Evolutionary conservation across 2,888 invertebrate genomes (phyloP).

Genomic region (Yponomeuta plumbellus): DNA sequence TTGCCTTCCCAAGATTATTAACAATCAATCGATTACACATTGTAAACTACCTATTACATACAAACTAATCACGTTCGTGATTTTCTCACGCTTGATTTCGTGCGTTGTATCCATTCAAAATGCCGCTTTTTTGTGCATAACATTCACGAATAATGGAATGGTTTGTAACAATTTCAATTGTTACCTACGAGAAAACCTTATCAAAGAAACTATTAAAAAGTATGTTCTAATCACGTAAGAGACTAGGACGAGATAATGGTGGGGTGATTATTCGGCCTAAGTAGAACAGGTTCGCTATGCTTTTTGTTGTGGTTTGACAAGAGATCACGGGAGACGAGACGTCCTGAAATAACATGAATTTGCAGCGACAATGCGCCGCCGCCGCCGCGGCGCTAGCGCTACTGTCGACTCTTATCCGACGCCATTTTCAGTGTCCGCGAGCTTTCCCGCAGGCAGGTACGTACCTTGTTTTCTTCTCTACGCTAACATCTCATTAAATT

Average conservation of each 20-base stretch:
- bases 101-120: background rate
- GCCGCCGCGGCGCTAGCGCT: conserved; percentile 63
- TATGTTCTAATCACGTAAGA: background rate
- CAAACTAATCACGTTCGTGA: background rate
- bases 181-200: background rate
- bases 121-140: background rate
- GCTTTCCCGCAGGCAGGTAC: conserved; percentile 72
- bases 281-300: background rate
- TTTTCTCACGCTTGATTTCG: background rate
- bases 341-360: conserved; percentile 75
- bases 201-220: background rate
- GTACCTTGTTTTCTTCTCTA: conserved; percentile 32
- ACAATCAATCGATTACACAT: background rate
- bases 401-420: conserved; percentile 51
- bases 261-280: background rate
- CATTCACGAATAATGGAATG: background rate
- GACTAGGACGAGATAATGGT: background rate
- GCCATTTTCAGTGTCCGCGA: conserved; percentile 71
- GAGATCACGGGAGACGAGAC: conserved; percentile 67
- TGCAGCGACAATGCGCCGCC: conserved; percentile 58
- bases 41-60: background rate
- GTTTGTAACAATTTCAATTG: background rate
- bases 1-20: too few species aligned
- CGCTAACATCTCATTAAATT: background rate
- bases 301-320: conserved; percentile 31